These are phyloP conservation scores for Papio anubis DNA, from an alignment of 2,113 vertebrate genomes.

Conservation along the genomic window DNA sequence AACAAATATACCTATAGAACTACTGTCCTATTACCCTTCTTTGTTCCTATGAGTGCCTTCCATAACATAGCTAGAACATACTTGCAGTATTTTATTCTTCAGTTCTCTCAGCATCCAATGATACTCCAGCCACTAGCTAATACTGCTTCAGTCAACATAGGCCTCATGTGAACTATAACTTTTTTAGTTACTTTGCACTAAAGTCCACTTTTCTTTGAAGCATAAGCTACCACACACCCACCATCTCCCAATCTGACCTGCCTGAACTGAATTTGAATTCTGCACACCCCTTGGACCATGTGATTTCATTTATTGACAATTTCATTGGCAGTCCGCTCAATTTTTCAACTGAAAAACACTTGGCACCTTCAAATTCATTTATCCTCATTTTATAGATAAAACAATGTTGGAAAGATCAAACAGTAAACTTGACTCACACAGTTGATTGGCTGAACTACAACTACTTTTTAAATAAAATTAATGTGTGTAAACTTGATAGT, in stretches of 20 bases:
- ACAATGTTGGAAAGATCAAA: background rate
- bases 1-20: background rate
- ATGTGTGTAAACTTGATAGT: background rate
- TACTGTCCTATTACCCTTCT: background rate
- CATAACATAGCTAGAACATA: background rate
- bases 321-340: background rate
- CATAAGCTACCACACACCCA: background rate
- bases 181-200: background rate
- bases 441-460: background rate
- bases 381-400: background rate
- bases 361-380: background rate
- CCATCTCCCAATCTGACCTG: background rate
- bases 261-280: background rate
- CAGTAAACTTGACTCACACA: background rate
- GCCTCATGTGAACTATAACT: background rate
- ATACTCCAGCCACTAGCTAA: background rate
- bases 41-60: background rate
- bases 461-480: background rate
- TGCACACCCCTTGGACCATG: background rate
- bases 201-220: background rate
- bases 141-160: background rate
- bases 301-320: background rate
- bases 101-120: background rate
- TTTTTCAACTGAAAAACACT: background rate
- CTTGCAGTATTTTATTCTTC: background rate